phyloP scores from a whole-genome alignment of 2,113 vertebrate genomes.

The Eleginops maclovinus region DNA sequence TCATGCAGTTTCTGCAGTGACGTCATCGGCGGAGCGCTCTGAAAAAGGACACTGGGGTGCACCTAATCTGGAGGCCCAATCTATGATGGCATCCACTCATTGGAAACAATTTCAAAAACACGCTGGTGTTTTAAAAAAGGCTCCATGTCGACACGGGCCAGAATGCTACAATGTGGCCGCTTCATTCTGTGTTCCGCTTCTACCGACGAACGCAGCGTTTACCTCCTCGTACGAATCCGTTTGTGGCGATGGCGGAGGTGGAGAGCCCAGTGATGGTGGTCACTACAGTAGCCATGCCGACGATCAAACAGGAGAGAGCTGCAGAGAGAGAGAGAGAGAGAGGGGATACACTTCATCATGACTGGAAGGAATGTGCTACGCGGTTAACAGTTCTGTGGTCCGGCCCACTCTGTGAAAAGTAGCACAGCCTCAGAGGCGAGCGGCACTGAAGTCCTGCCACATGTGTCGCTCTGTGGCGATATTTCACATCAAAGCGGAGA shows the following conservation, averaged over 20 bases:
- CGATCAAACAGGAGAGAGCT: conserved; percentile 91
- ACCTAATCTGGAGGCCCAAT: too few species aligned
- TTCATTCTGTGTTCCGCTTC: neutral
- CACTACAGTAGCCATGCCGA: conserved; percentile 94
- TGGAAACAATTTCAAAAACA: too few species aligned
- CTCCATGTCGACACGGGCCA: too few species aligned
- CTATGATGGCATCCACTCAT: too few species aligned
- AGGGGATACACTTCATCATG: neutral
- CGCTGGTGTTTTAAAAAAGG: too few species aligned
- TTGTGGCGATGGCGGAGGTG: conserved; percentile 97
- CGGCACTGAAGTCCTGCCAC: conserved; percentile 19
- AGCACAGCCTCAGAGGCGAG: neutral
- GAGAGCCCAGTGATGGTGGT: conserved; percentile 98
- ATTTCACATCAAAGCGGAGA: conserved; percentile 69
- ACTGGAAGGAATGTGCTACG: conserved; percentile 26
- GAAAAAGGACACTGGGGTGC: too few species aligned
- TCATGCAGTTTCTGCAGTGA: too few species aligned
- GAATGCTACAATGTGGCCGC: too few species aligned
- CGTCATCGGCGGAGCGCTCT: too few species aligned
- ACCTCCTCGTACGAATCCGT: conserved; percentile 99
- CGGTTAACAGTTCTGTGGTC: conserved; percentile 28
- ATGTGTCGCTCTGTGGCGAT: conserved; percentile 56
- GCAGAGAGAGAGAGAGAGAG: conserved; percentile 40
- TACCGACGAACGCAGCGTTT: conserved; percentile 25
- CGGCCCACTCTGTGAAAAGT: conserved; percentile 38